Conservation (phyloP, 2,888 invertebrate species). For the Drosophila ochracea region DNA sequence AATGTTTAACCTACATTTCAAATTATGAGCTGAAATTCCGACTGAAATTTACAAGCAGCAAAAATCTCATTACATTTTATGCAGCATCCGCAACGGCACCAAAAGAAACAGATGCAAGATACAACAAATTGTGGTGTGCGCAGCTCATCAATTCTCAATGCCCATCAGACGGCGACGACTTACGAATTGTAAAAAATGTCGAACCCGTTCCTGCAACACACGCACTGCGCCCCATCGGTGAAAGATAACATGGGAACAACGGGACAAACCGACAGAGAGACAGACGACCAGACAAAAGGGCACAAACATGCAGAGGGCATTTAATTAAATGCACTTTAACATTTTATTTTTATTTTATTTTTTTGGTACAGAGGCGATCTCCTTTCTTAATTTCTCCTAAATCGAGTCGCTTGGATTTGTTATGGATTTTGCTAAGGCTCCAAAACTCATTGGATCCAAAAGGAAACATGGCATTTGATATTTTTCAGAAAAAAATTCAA, state of each 20-base stretch:
- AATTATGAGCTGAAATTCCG: conserved; percentile 51
- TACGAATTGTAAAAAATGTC: conserved; percentile 16
- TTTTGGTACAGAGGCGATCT: conserved; percentile 41
- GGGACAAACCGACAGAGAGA: conserved; percentile 5
- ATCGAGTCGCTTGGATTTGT: conserved; percentile 15
- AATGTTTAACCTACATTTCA: conserved; percentile 73
- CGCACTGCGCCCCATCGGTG: conserved; percentile 14
- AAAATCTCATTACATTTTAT: conserved; percentile 74
- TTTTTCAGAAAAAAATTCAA: not conserved
- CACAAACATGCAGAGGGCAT: conserved; percentile 38
- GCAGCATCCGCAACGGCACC: conserved; percentile 47
- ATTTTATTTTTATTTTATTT: conserved; percentile 27
- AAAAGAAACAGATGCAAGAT: conserved; percentile 38
- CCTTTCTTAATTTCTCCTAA: conserved; percentile 31
- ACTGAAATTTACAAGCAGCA: conserved; percentile 38
- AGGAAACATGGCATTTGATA: not conserved
- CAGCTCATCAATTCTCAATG: conserved; percentile 72
- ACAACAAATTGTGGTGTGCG: conserved; percentile 52
- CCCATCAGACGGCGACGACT: conserved; percentile 51
- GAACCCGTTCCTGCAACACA: conserved; percentile 41
- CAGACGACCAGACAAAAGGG: not conserved
- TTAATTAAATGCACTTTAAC: conserved; percentile 74
- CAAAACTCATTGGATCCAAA: not conserved
- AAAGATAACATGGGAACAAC: conserved; percentile 31
- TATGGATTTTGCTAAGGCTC: conserved; percentile 1